Evolutionary conservation across 2,113 vertebrate species (phyloP).

Genomic region (Hemichromis elongatus): DNA sequence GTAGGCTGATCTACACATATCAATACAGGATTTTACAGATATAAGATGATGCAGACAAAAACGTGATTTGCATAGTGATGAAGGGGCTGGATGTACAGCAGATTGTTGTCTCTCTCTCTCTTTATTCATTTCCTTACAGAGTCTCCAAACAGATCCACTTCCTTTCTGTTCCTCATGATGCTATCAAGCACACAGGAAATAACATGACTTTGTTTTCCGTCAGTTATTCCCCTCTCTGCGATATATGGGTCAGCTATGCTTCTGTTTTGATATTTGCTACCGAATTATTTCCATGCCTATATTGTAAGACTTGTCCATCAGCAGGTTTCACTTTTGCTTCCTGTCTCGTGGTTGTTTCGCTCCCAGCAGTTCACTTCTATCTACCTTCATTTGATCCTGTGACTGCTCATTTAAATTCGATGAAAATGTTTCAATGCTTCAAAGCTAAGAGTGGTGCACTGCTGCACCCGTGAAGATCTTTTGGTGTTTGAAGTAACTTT

Average conservation of each 20-base stretch:
- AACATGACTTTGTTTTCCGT: constrained; percentile 23
- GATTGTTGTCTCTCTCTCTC: neutral
- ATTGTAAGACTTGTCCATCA: neutral
- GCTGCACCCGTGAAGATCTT: neutral
- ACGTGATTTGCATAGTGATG: neutral
- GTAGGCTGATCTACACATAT: neutral
- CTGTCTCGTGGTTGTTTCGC: neutral
- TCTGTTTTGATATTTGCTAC: neutral
- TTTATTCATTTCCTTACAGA: constrained; percentile 45
- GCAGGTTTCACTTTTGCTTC: neutral
- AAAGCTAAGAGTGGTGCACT: neutral
- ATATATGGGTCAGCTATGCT: neutral
- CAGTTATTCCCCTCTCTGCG: neutral
- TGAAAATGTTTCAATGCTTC: constrained; percentile 10
- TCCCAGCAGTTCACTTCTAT: neutral
- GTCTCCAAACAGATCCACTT: constrained; percentile 6
- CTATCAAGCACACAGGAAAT: constrained; percentile 51
- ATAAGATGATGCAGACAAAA: neutral
- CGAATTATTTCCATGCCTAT: neutral
- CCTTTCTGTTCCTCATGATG: constrained; percentile 19
- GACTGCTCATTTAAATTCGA: constrained; percentile 6
- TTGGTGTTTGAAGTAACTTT: constrained; percentile 15
- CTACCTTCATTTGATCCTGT: neutral
- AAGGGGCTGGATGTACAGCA: neutral
- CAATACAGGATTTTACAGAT: neutral